These are phyloP conservation scores for Salvelinus sp. DNA, from an alignment of 2,113 vertebrate species.

Conservation along the genomic window DNA sequence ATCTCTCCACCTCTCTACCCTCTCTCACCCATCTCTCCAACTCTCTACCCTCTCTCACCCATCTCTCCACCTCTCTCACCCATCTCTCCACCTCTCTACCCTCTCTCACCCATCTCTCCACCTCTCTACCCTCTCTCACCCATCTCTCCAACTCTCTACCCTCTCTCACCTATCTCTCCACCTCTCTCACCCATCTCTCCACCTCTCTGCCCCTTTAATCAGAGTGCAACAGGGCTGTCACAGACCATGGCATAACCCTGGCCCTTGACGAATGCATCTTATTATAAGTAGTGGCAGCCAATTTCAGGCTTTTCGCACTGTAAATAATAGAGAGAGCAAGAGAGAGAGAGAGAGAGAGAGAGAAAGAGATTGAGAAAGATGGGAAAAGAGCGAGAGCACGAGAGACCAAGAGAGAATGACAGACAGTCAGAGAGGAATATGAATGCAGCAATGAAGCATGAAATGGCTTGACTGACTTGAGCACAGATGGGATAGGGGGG, in stretches of 20 bases:
- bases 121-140: conserved; percentile 14
- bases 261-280: conserved; percentile 71
- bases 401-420: conserved; percentile 8
- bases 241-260: conserved; percentile 58
- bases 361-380: too few species aligned
- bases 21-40: conserved; percentile 17
- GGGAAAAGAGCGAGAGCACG: not conserved
- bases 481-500: conserved; percentile 12
- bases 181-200: conserved; percentile 11
- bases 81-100: conserved; percentile 24
- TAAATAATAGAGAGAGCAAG: conserved; percentile 61
- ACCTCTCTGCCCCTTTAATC: conserved; percentile 44
- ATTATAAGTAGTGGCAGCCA: conserved; percentile 72
- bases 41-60: conserved; percentile 21
- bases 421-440: conserved; percentile 26
- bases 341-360: not conserved
- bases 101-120: conserved; percentile 15
- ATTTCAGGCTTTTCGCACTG: conserved; percentile 69
- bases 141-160: conserved; percentile 1
- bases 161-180: conserved; percentile 9
- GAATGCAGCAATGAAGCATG: conserved; percentile 58
- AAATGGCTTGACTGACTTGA: conserved; percentile 50
- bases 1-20: conserved; percentile 27
- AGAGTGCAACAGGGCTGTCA: conserved; percentile 61
- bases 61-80: conserved; percentile 25